These are phyloP conservation scores for Drosophila rubida DNA, from an alignment of 2,888 invertebrate genomes.

Conservation along the genomic window DNA sequence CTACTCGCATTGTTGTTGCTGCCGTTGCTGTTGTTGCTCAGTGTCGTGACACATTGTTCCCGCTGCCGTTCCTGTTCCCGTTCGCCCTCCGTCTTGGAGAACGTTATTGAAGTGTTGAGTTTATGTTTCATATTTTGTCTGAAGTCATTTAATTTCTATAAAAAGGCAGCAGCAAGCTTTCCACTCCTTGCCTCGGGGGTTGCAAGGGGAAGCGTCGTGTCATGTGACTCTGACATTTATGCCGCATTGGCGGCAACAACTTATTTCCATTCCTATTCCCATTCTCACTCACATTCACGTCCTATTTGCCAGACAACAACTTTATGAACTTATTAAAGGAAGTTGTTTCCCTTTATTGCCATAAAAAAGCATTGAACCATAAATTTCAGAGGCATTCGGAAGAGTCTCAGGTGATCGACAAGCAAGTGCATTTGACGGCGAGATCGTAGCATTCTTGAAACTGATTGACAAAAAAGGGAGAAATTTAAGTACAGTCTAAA, in stretches of 20 bases:
- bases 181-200: not conserved
- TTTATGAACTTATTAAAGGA: conserved; percentile 61
- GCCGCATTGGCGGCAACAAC: conserved; percentile 41
- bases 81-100: conserved; percentile 11
- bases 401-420: conserved; percentile 41
- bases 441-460: not conserved
- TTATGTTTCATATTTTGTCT: conserved; percentile 64
- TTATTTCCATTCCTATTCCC: conserved; percentile 29
- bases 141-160: conserved; percentile 66
- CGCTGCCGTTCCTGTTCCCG: conserved; percentile 29
- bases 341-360: conserved; percentile 46
- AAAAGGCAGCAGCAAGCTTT: conserved; percentile 41
- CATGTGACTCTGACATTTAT: conserved; percentile 65
- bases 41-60: conserved; percentile 56
- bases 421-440: not conserved
- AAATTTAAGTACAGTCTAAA: no score
- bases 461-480: no score
- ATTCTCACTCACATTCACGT: conserved; percentile 34
- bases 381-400: conserved; percentile 17
- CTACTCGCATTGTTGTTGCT: conserved; percentile 28
- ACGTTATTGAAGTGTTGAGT: conserved; percentile 64
- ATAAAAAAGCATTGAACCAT: conserved; percentile 31
- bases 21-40: conserved; percentile 18
- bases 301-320: conserved; percentile 41
- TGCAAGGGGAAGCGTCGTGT: conserved; percentile 26